These are phyloP conservation scores for Cynodonichthys magdalenae DNA, from an alignment of 2,797 vertebrate genomes.

Conservation along the genomic window DNA sequence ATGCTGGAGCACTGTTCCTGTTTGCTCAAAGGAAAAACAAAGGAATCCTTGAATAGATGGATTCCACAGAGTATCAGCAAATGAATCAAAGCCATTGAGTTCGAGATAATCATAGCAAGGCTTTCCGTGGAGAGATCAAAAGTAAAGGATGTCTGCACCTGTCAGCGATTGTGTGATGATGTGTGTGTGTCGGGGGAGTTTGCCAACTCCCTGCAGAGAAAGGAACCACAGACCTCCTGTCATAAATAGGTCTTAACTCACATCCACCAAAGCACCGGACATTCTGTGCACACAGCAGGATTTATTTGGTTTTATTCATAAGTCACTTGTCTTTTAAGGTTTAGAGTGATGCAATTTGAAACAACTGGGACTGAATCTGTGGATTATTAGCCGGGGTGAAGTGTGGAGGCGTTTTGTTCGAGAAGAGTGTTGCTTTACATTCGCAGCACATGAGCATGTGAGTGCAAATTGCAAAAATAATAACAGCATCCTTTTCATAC, in stretches of 20 bases:
- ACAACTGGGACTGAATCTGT: conserved; percentile 11
- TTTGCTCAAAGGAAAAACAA: conserved; percentile 40
- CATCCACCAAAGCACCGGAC: conserved; percentile 20
- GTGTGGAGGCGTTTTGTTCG: conserved; percentile 28
- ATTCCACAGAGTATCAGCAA: conserved; percentile 45
- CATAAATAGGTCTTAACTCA: conserved; percentile 15
- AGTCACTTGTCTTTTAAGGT: conserved; percentile 7
- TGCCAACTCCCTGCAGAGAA: conserved; percentile 25
- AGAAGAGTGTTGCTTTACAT: conserved; percentile 29
- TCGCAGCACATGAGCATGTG: conserved; percentile 1
- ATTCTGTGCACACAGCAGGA: conserved; percentile 6
- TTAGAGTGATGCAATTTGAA: conserved; percentile 4
- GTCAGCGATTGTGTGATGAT: conserved; percentile 41
- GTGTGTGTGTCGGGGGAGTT: conserved; percentile 18
- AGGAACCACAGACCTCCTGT: conserved; percentile 24
- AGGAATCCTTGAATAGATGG: conserved; percentile 49
- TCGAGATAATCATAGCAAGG: conserved; percentile 61
- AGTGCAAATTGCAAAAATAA: not conserved
- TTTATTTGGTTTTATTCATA: conserved; percentile 23
- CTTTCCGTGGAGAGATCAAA: conserved; percentile 79
- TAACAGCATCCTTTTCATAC: not conserved
- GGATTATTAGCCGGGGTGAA: conserved; percentile 28
- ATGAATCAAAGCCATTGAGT: conserved; percentile 75
- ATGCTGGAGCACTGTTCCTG: conserved; percentile 11
- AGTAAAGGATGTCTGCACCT: conserved; percentile 76